Evolutionary conservation across 2,113 vertebrate species (phyloP).

Genomic region (Coptodon bakossiorum): DNA sequence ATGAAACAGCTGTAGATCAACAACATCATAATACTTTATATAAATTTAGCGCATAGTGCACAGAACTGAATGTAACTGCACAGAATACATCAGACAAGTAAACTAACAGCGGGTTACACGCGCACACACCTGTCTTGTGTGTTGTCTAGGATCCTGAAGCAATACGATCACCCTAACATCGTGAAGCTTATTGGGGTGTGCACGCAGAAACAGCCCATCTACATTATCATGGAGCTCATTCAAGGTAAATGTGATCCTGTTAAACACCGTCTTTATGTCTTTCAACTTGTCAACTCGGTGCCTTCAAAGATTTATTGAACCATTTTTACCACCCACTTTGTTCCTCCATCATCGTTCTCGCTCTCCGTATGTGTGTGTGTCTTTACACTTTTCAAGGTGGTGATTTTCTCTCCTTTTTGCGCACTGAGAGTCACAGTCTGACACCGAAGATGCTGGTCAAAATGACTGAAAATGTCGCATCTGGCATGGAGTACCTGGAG

Average conservation of each 20-base stretch:
- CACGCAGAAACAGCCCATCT: slow-evolving; percentile 95
- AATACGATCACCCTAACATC: slow-evolving; percentile 93
- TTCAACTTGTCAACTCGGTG: not conserved
- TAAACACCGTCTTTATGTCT: not conserved
- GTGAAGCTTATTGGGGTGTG: slow-evolving; percentile 93
- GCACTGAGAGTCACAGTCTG: slow-evolving; percentile 74
- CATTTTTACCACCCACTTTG: not conserved
- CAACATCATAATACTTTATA: not conserved
- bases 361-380: not conserved
- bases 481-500: slow-evolving; percentile 93
- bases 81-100: not conserved
- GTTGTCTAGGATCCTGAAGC: slow-evolving; percentile 86
- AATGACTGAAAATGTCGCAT: slow-evolving; percentile 85
- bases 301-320: not conserved
- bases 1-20: not conserved
- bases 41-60: not conserved
- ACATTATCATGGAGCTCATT: slow-evolving; percentile 96
- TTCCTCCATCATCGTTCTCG: not conserved
- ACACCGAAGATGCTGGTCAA: slow-evolving; percentile 77
- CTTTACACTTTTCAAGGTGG: slow-evolving; percentile 75
- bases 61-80: not conserved
- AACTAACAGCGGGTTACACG: not conserved
- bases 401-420: slow-evolving; percentile 89
- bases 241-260: slow-evolving; percentile 71
- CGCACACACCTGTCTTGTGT: not conserved